Percentiles rank a stretch among this genome's conserved stretches.
These are phyloP conservation scores for Crotalus viridis DNA, from an alignment of 2,113 vertebrate species.

Conservation along the genomic window DNA sequence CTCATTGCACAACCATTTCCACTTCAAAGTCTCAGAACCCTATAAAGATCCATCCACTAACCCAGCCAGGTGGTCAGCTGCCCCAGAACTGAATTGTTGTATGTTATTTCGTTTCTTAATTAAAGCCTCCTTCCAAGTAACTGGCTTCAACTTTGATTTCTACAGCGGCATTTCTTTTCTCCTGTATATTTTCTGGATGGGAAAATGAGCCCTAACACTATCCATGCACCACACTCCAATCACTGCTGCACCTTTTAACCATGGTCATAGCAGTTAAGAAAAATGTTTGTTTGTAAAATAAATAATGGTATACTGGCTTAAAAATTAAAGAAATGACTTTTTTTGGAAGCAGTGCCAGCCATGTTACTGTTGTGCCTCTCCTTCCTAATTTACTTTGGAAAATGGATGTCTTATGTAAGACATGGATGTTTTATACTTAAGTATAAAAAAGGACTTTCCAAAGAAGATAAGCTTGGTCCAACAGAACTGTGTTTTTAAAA, in stretches of 20 bases:
- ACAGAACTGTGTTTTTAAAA: conserved; percentile 18
- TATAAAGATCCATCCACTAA: no score
- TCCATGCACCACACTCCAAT: background rate
- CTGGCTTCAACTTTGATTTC: no score
- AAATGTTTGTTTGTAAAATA: background rate
- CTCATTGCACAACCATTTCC: no score
- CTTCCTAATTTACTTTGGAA: background rate
- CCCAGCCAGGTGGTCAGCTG: no score
- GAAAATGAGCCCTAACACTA: no score
- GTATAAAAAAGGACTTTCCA: conserved; percentile 45
- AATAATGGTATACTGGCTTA: background rate
- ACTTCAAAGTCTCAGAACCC: no score
- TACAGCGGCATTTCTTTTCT: no score
- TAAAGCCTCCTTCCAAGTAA: no score
- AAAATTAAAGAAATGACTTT: background rate
- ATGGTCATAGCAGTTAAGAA: background rate
- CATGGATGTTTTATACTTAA: conserved; percentile 44
- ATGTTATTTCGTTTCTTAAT: no score
- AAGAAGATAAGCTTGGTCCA: background rate
- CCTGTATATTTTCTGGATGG: no score
- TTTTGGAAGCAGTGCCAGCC: background rate
- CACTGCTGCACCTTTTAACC: background rate
- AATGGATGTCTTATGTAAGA: conserved; percentile 42
- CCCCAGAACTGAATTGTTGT: no score
- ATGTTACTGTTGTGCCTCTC: conserved; percentile 16